Conservation (phyloP, 1,140 invertebrate species). For the Drosophila arawakana region DNA sequence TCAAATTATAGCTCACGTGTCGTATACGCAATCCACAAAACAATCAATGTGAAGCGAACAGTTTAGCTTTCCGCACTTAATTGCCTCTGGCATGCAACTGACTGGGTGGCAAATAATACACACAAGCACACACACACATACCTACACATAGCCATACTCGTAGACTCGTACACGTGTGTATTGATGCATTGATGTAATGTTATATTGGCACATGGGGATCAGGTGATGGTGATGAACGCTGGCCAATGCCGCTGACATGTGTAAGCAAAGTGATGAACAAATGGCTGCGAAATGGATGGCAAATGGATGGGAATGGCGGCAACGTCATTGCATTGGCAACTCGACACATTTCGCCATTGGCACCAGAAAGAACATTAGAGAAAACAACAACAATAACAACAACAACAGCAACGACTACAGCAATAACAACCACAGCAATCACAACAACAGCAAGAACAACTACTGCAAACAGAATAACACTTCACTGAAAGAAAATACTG, state of each 20-base stretch:
- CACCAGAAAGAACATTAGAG: slow-evolving; percentile 33
- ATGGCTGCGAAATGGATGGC: slow-evolving; percentile 44
- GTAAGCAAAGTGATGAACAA: slow-evolving; percentile 61
- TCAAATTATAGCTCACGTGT: slow-evolving; percentile 22
- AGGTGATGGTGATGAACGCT: slow-evolving; percentile 75
- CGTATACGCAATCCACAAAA: slow-evolving; percentile 49
- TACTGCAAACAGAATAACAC: too few relatives aligned
- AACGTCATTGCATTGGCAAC: slow-evolving; percentile 41
- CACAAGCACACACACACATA: neutral
- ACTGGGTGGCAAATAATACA: slow-evolving; percentile 7
- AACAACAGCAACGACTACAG: slow-evolving; percentile 17
- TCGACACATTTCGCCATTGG: slow-evolving; percentile 56
- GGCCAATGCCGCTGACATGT: slow-evolving; percentile 60
- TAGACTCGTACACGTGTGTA: slow-evolving; percentile 6
- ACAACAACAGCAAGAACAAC: neutral
- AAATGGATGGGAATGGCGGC: slow-evolving; percentile 38
- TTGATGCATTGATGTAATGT: slow-evolving; percentile 32
- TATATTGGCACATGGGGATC: slow-evolving; percentile 68
- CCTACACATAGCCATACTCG: too few relatives aligned
- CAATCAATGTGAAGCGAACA: slow-evolving; percentile 39
- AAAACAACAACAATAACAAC: slow-evolving; percentile 20
- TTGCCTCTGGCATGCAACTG: slow-evolving; percentile 46
- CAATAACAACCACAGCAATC: slow-evolving; percentile 13
- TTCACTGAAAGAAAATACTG: too few relatives aligned
- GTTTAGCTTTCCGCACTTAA: slow-evolving; percentile 56